A percentile compares a stretch with the other conserved stretches of the same genome.
These are phyloP conservation scores for Ptychodera flava DNA, from an alignment of 35 echinoderm and acorn worm genomes.

Conservation along the genomic window DNA sequence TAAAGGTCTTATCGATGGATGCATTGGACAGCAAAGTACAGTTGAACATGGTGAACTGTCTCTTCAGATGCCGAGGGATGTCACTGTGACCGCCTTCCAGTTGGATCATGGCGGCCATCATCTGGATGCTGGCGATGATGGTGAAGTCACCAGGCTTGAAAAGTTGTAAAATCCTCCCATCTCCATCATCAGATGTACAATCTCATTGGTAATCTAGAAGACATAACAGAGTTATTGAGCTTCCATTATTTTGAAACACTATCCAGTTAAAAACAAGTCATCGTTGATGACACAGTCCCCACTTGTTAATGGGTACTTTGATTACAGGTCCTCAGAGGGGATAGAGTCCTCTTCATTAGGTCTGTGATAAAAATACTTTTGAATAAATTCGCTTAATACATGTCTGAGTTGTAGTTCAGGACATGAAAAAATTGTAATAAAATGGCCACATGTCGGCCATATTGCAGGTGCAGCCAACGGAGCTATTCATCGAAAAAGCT, in stretches of 20 bases:
- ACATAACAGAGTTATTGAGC: not conserved
- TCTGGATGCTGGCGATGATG: conserved; percentile 97
- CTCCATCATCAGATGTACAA: conserved; percentile 95
- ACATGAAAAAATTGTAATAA: no score
- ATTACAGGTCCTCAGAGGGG: no score
- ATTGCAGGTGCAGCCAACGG: no score
- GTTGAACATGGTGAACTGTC: conserved; percentile 96
- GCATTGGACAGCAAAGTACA: conserved; percentile 92
- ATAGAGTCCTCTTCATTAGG: no score
- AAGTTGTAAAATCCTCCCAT: conserved; percentile 96
- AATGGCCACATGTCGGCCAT: no score
- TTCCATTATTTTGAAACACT: not conserved
- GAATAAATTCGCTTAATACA: no score
- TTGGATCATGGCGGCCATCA: conserved; percentile 99
- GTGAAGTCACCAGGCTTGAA: conserved; percentile 98
- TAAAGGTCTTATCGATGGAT: conserved; percentile 99
- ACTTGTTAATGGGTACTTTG: no score
- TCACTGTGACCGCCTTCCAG: conserved; percentile 91
- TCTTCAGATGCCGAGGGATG: conserved; percentile 95
- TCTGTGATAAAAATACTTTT: no score
- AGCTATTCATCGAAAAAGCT: no score
- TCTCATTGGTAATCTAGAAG: conserved; percentile 91
- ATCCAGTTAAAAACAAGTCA: no score
- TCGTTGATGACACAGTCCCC: no score
- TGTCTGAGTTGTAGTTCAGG: no score